Conservation (phyloP, 92 coral and sea anemone species). For the Epizoanthus scotinus region DNA sequence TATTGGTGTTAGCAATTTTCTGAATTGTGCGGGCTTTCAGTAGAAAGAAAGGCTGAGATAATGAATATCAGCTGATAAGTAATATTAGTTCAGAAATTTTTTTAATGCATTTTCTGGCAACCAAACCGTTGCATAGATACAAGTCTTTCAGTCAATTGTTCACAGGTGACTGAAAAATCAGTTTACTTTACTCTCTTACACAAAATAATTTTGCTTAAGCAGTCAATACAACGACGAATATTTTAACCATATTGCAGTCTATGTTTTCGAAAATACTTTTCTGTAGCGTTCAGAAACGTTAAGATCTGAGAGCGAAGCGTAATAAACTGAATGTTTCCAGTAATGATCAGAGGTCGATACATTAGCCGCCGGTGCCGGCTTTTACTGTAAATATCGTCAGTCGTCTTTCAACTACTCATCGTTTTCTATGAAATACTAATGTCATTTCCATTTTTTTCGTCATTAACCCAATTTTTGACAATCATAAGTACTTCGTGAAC, state of each 20-base stretch:
- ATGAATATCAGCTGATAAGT: neutral
- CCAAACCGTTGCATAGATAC: conserved; percentile 39
- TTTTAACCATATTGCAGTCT: too few species aligned
- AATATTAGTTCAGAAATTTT: neutral
- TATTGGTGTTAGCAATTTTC: too few species aligned
- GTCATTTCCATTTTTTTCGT: conserved; percentile 22
- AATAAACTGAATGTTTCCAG: neutral
- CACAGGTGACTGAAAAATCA: neutral
- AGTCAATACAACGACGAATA: neutral
- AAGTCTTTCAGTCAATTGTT: neutral
- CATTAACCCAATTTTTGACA: conserved; percentile 21
- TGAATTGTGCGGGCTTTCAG: too few species aligned
- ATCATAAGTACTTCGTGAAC: conserved; percentile 4
- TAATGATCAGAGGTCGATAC: neutral
- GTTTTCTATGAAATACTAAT: conserved; percentile 8
- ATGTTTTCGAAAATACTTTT: too few species aligned
- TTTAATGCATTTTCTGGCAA: conserved; percentile 16
- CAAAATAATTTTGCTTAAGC: conserved; percentile 4
- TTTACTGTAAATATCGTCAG: conserved; percentile 13
- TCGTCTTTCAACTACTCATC: neutral
- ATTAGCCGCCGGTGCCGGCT: neutral
- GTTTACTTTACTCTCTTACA: neutral
- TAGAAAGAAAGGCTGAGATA: too few species aligned
- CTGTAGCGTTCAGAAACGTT: too few species aligned
- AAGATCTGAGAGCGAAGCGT: neutral